Conservation (phyloP, 2,888 invertebrate genomes). For the Trachelus stipa region DNA sequence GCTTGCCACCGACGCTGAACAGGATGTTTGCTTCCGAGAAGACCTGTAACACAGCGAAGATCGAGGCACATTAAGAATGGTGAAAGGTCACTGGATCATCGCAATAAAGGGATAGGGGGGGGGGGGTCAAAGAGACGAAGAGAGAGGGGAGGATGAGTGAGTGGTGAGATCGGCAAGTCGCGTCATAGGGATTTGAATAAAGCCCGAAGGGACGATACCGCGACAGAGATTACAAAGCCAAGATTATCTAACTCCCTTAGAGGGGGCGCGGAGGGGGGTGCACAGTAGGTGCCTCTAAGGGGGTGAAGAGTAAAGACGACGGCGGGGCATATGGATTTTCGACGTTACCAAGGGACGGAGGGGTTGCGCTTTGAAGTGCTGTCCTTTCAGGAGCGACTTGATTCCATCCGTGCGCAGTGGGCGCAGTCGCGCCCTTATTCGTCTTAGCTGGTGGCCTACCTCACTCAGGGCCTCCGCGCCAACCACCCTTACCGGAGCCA, state of each 20-base stretch:
- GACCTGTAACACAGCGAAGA: slow-evolving; percentile 69
- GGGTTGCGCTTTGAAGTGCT: slow-evolving; percentile 49
- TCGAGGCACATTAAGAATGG: not conserved
- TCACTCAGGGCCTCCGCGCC: not conserved
- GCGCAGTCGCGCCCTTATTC: slow-evolving; percentile 29
- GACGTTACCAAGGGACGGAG: slow-evolving; percentile 25
- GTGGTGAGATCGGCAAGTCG: not conserved
- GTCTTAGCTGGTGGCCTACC: not conserved
- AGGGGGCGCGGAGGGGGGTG: slow-evolving; percentile 11
- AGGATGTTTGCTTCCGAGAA: slow-evolving; percentile 83
- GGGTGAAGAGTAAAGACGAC: slow-evolving; percentile 15
- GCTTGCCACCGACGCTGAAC: slow-evolving; percentile 85
- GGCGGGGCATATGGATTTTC: slow-evolving; percentile 42
- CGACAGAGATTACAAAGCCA: slow-evolving; percentile 54
- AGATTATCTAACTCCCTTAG: slow-evolving; percentile 56
- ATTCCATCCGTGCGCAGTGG: slow-evolving; percentile 50
- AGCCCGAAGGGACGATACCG: slow-evolving; percentile 9
- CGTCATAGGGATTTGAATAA: not conserved
- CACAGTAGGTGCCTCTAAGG: slow-evolving; percentile 31
- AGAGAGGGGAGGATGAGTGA: slow-evolving; percentile 4
- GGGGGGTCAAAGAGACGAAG: slow-evolving; percentile 10
- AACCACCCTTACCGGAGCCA: not conserved
- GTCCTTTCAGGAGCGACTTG: slow-evolving; percentile 55
- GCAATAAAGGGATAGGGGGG: not conserved
- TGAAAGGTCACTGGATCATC: not conserved